phyloP scores from a whole-genome alignment of 2,888 invertebrate species.

The Lamproptera curius region DNA sequence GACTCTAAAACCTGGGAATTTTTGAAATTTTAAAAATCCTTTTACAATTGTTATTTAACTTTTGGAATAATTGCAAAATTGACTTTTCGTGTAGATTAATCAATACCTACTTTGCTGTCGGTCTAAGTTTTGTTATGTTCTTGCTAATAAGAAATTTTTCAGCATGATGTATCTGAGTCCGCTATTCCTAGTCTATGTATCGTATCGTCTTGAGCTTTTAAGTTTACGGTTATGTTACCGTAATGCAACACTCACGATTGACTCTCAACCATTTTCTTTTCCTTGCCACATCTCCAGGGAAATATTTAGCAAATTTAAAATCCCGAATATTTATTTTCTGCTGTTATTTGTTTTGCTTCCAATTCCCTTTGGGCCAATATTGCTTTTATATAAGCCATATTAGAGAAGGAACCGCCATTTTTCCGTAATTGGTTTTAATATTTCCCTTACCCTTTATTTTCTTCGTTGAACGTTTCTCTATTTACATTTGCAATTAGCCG shows the following conservation, averaged over 20 bases:
- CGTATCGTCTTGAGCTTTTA: not conserved
- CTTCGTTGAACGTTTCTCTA: conserved; percentile 34
- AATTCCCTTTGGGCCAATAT: conserved; percentile 22
- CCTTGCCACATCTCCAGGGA: conserved; percentile 38
- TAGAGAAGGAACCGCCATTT: conserved; percentile 35
- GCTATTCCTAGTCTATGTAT: not conserved
- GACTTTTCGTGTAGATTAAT: too few relatives aligned
- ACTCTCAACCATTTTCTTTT: conserved; percentile 28
- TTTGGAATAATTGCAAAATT: too few relatives aligned
- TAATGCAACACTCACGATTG: too few relatives aligned
- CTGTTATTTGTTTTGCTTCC: conserved; percentile 21
- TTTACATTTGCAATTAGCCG: conserved; percentile 32
- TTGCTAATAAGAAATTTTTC: too few relatives aligned
- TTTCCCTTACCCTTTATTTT: conserved; percentile 35
- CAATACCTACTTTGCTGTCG: too few relatives aligned
- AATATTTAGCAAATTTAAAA: conserved; percentile 63
- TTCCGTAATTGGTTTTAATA: conserved; percentile 48
- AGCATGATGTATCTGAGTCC: not conserved
- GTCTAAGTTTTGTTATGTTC: too few relatives aligned
- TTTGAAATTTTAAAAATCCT: too few relatives aligned
- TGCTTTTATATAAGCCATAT: conserved; percentile 31
- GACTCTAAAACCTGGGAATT: too few relatives aligned
- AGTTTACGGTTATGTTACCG: not conserved
- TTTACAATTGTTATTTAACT: too few relatives aligned
- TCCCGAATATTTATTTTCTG: conserved; percentile 38